These are phyloP conservation scores for Gyps fulvus DNA, from an alignment of 2,113 vertebrate species.

Conservation along the genomic window DNA sequence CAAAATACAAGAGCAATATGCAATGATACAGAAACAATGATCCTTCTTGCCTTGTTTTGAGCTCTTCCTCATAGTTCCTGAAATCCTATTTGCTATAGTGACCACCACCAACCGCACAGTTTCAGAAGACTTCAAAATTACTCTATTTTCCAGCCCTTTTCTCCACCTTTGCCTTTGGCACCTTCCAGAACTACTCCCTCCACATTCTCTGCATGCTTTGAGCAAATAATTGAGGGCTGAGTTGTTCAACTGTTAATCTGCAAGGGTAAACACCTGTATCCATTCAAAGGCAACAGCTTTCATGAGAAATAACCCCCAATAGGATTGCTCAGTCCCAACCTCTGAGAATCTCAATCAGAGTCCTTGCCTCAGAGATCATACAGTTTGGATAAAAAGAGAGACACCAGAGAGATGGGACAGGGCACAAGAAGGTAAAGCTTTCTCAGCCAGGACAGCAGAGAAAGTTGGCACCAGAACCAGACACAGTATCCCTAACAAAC, in stretches of 20 bases:
- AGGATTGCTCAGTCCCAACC: neutral
- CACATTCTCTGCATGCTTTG: neutral
- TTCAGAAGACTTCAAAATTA: neutral
- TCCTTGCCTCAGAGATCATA: neutral
- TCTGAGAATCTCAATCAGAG: neutral
- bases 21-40: neutral
- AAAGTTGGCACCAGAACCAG: neutral
- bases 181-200: neutral
- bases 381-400: neutral
- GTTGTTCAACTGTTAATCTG: neutral
- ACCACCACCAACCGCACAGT: neutral
- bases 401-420: neutral
- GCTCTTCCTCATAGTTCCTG: neutral
- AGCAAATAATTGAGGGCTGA: neutral
- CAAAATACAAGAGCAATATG: neutral
- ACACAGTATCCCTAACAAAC: neutral
- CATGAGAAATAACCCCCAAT: neutral
- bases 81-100: neutral
- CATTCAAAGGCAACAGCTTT: neutral
- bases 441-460: neutral
- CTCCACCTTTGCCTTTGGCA: slow-evolving; percentile 6
- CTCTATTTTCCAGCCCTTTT: neutral
- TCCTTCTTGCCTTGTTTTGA: neutral
- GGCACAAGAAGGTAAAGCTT: neutral
- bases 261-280: neutral